phyloP scores from a whole-genome alignment of 2,113 vertebrate genomes.

The Alosa alosa region DNA sequence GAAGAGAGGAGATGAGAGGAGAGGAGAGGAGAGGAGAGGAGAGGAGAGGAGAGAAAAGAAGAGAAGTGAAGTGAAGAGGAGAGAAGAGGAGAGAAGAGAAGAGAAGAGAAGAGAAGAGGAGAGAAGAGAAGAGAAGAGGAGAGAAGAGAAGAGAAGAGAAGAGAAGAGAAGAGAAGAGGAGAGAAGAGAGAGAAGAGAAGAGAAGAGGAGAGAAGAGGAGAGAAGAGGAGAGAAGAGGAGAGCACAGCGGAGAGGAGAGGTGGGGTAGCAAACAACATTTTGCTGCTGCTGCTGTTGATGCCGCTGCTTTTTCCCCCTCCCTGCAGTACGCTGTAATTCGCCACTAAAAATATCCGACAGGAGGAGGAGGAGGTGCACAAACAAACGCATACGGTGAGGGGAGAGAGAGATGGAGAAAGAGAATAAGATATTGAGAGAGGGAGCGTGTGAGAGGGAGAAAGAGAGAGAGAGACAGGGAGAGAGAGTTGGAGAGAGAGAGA shows the following conservation, averaged over 20 bases:
- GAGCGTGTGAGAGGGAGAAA: slow-evolving; percentile 38
- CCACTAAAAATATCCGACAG: slow-evolving; percentile 70
- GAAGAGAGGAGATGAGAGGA: neutral
- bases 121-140: too few species aligned
- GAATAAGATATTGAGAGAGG: slow-evolving; percentile 12
- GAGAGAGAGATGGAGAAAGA: slow-evolving; percentile 41
- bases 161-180: neutral
- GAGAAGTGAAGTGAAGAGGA: too few species aligned
- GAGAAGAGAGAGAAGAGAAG: neutral
- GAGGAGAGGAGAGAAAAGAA: slow-evolving; percentile 37
- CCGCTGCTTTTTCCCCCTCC: slow-evolving; percentile 36
- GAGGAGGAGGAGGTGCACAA: slow-evolving; percentile 45
- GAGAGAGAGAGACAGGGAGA: slow-evolving; percentile 43
- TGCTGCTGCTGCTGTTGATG: slow-evolving; percentile 43
- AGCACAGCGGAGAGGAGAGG: neutral
- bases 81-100: neutral
- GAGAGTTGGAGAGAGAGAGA: slow-evolving; percentile 32
- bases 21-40: slow-evolving; percentile 9
- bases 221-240: slow-evolving; percentile 4
- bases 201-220: slow-evolving; percentile 4
- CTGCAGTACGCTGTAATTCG: slow-evolving; percentile 64
- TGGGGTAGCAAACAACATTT: slow-evolving; percentile 58
- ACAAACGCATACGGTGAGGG: slow-evolving; percentile 57
- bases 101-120: too few species aligned
- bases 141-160: neutral